Conservation (phyloP, 2,113 vertebrate genomes). For the Nyctereutes procyonoides region DNA sequence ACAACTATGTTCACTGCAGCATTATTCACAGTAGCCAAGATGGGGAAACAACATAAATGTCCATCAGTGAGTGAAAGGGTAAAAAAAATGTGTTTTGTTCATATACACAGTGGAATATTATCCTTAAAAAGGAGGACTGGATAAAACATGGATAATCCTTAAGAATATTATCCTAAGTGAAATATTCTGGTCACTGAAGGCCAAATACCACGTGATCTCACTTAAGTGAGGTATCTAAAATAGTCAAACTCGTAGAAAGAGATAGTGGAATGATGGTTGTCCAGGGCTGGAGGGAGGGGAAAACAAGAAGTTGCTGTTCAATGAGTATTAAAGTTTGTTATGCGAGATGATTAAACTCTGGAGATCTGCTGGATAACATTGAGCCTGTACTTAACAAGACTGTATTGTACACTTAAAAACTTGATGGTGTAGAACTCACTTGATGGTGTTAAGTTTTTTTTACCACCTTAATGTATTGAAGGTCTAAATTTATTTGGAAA, state of each 20-base stretch:
- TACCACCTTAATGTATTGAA: not conserved
- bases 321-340: not conserved
- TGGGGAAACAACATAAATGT: not conserved
- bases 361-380: not conserved
- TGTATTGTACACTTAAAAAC: too few relatives aligned
- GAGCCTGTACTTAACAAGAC: not conserved
- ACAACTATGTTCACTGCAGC: not conserved
- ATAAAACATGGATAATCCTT: not conserved
- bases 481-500: conserved; percentile 55
- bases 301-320: not conserved
- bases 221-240: not conserved
- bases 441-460: not conserved
- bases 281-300: not conserved
- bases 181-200: not conserved
- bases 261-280: not conserved
- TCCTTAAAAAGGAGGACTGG: not conserved
- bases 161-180: not conserved
- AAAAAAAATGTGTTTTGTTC: not conserved
- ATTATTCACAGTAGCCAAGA: not conserved
- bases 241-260: not conserved
- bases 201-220: not conserved
- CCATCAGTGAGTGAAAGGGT: not conserved
- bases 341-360: not conserved
- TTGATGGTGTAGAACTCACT: not conserved
- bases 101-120: not conserved